Evolutionary conservation across 2,888 invertebrate species (phyloP), one percentile per base, ranked within the genome.

Genomic region (Chloromyia formosa): DNA sequence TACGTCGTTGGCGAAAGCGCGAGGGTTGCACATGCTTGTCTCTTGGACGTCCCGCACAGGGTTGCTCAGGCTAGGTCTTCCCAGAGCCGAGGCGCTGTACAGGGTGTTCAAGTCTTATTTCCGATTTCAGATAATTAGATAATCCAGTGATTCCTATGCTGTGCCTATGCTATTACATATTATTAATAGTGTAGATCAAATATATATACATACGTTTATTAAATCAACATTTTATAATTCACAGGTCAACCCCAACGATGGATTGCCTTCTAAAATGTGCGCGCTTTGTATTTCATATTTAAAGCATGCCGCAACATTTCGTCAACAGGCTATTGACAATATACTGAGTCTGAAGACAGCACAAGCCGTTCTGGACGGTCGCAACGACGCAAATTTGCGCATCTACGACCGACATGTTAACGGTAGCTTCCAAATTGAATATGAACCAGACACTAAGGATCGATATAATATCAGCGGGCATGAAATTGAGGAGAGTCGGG

Each of bases 231-330:
- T 49, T 49, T 2, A 2, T 12, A 7, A 49, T 49, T 35, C 7
- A 35, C 61, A 85, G 85, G 79, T 83, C 20, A 79, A 81, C 5
- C 78, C 78, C 2, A 80, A 83, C 23, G 85, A 85, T 79, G 84
- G 82, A n/a, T 77, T 85, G 23, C 85, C 85, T 1, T 77, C 79
- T 10, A 81, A 80, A 68, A 85, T 85, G 74, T 85, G 85, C 77
- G 85, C 84, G 9, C 75, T 84, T 1, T 85, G 85, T 77, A 84
- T 85, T 77, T 85, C 85, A 9, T 85, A 85, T 78, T 77, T 85
- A 14, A 85, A 85, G 77, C 85, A 85, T 77, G 85, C 85, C 16
- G 82, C 80, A 54, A 83, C 81, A 75, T 85, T 85, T 79, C 84
- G 85, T 0, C 83, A 84, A 68, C 85, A 85, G 75, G 81, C 81